Percentiles rank a stretch among this genome's conserved stretches.
Conservation (phyloP, 2,888 invertebrate genomes). For the Athripsodes cinereus region DNA sequence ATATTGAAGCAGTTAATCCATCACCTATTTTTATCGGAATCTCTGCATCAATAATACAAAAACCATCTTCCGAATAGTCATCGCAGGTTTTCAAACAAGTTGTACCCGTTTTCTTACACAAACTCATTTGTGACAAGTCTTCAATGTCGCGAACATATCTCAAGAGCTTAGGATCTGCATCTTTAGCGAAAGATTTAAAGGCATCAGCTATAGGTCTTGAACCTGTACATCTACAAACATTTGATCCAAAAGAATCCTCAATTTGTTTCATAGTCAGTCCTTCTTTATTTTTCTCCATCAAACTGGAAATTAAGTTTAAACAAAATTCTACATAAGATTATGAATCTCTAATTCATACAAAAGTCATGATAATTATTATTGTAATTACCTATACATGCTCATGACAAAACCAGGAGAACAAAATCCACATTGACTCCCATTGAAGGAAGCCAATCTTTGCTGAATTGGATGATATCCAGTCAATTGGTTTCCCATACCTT, state of each 20-base stretch:
- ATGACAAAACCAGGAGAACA: constrained; percentile 75
- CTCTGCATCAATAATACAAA: constrained; percentile 35
- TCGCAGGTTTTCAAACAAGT: constrained; percentile 38
- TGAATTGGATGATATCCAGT: constrained; percentile 65
- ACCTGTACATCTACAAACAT: constrained; percentile 76
- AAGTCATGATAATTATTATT: too few species aligned
- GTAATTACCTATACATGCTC: constrained; percentile 63
- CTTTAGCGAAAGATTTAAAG: constrained; percentile 66
- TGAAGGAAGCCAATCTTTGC: constrained; percentile 54
- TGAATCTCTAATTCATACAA: background rate
- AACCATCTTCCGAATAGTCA: constrained; percentile 32
- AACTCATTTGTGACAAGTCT: constrained; percentile 34
- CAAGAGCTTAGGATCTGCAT: constrained; percentile 47
- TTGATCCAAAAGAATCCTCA: constrained; percentile 71
- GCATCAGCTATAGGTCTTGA: constrained; percentile 73
- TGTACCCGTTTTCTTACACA: constrained; percentile 29
- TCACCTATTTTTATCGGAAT: background rate
- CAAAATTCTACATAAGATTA: too few species aligned
- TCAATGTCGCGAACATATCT: constrained; percentile 48
- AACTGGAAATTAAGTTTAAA: background rate
- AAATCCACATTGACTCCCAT: constrained; percentile 69
- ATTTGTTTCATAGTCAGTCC: constrained; percentile 56
- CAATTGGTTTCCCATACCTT: constrained; percentile 61
- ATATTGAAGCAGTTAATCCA: too few species aligned
- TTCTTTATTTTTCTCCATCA: background rate